Conservation (phyloP, 2,888 invertebrate species). For the Subacronicta megacephala region DNA sequence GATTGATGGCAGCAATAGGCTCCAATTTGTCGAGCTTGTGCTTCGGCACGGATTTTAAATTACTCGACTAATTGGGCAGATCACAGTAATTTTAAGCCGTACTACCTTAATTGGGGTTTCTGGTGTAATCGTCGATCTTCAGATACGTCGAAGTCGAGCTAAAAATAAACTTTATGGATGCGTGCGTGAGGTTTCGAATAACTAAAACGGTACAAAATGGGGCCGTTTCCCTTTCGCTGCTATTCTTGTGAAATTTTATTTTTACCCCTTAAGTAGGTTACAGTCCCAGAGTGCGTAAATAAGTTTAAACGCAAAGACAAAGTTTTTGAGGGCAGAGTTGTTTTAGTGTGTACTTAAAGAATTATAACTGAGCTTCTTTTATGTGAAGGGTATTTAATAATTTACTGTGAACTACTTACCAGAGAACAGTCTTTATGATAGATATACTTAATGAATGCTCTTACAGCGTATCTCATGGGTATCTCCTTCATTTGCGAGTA, state of each 20-base stretch:
- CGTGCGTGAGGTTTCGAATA: constrained; percentile 82
- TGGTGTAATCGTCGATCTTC: constrained; percentile 79
- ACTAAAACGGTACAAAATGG: constrained; percentile 75
- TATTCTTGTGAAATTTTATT: constrained; percentile 78
- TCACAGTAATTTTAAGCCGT: constrained; percentile 72
- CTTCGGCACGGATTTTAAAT: constrained; percentile 60
- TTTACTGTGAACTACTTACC: too few species aligned
- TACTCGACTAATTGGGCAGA: constrained; percentile 72
- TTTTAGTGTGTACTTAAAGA: too few species aligned
- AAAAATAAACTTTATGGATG: constrained; percentile 85
- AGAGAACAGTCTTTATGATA: too few species aligned
- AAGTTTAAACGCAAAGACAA: constrained; percentile 28
- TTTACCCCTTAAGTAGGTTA: constrained; percentile 72
- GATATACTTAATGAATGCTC: too few species aligned
- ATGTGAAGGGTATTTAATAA: too few species aligned
- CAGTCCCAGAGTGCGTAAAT: constrained; percentile 36
- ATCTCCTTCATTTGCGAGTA: too few species aligned
- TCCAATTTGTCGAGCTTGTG: constrained; percentile 69
- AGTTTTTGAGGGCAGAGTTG: too few species aligned
- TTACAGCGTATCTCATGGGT: too few species aligned
- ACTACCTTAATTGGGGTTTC: constrained; percentile 78
- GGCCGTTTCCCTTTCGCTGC: constrained; percentile 84
- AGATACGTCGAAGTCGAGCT: constrained; percentile 77
- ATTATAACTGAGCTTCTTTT: too few species aligned
- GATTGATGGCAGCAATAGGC: constrained; percentile 65